These are phyloP conservation scores for Pterobdella sp. DNA, from an alignment of 2,888 invertebrate genomes.

Conservation along the genomic window DNA sequence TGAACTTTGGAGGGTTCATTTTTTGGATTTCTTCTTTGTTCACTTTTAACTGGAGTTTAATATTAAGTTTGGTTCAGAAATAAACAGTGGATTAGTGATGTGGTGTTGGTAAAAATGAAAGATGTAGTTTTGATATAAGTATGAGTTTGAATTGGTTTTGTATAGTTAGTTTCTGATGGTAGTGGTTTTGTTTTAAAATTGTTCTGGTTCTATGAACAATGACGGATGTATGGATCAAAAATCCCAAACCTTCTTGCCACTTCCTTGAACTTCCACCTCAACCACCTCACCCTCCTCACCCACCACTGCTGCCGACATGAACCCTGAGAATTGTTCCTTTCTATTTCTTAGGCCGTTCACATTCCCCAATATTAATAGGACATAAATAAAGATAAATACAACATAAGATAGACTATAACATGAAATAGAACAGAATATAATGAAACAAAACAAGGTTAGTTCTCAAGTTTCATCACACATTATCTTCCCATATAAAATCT, in stretches of 20 bases:
- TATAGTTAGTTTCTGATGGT: too few relatives aligned
- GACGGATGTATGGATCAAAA: slow-evolving; percentile 47
- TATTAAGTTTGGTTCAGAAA: not conserved
- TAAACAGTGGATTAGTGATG: not conserved
- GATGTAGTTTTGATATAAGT: too few relatives aligned
- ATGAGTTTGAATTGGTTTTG: too few relatives aligned
- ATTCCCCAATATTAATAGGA: too few relatives aligned
- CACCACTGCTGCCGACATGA: slow-evolving; percentile 91
- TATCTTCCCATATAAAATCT: not conserved
- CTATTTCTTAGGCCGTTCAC: not conserved
- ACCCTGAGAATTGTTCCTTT: slow-evolving; percentile 54
- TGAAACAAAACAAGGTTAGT: too few relatives aligned
- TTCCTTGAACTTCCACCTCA: slow-evolving; percentile 92
- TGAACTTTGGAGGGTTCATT: slow-evolving; percentile 99
- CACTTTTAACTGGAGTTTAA: slow-evolving; percentile 57
- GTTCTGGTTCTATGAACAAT: not conserved
- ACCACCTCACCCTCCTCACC: slow-evolving; percentile 86
- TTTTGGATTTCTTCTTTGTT: slow-evolving; percentile 97
- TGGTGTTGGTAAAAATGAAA: not conserved
- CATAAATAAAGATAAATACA: too few relatives aligned
- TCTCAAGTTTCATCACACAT: not conserved
- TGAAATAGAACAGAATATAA: too few relatives aligned
- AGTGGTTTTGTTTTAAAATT: too few relatives aligned
- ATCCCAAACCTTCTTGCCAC: slow-evolving; percentile 67
- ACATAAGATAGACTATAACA: too few relatives aligned